Evolutionary conservation across 2,888 invertebrate species (phyloP).

Genomic region (Suillia variegata): DNA sequence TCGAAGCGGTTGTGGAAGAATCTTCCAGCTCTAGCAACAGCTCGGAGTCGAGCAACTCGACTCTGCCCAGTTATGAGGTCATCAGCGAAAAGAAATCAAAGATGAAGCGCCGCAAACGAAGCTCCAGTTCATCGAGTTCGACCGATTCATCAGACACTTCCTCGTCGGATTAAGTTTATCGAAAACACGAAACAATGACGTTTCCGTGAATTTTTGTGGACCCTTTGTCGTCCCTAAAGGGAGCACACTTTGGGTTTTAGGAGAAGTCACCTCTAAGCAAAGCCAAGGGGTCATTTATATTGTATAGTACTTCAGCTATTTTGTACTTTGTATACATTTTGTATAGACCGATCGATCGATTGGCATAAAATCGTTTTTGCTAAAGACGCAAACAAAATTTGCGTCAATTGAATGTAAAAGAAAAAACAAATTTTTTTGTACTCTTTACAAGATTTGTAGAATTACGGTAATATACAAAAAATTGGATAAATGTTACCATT

Average conservation of each 20-base stretch:
- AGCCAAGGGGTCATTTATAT: neutral
- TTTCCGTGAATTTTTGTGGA: neutral
- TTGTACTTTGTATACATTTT: slow-evolving; percentile 4
- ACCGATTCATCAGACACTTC: slow-evolving; percentile 39
- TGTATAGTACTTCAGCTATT: neutral
- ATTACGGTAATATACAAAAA: neutral
- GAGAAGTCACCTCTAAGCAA: neutral
- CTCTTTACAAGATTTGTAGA: neutral
- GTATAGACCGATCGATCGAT: neutral
- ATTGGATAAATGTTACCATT: too few relatives aligned
- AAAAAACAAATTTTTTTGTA: neutral
- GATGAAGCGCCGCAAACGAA: slow-evolving; percentile 42
- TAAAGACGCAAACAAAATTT: neutral
- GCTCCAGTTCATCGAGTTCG: slow-evolving; percentile 42
- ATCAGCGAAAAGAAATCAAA: slow-evolving; percentile 54
- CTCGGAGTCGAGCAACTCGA: slow-evolving; percentile 53
- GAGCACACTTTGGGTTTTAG: neutral
- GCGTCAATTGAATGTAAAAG: too few relatives aligned
- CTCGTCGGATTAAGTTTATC: slow-evolving; percentile 41
- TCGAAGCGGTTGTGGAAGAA: slow-evolving; percentile 57
- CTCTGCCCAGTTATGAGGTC: slow-evolving; percentile 57
- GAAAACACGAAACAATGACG: neutral
- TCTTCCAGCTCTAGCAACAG: slow-evolving; percentile 45
- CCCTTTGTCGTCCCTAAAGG: neutral
- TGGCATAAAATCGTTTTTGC: neutral